phyloP scores from a whole-genome alignment of 2,888 invertebrate species.

The Acanthosepion pharaonis region DNA sequence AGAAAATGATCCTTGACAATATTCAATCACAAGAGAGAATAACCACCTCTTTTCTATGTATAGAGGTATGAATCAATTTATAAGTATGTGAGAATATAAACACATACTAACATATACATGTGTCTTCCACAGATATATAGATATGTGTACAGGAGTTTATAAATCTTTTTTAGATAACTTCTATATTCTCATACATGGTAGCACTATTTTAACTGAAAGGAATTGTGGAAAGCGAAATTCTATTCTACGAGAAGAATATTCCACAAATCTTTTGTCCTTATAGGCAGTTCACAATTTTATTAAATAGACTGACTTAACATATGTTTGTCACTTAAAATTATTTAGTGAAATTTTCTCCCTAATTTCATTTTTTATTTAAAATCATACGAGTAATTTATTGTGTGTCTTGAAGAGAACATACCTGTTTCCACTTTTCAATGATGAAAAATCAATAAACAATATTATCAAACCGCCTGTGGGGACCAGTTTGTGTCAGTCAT shows the following conservation, averaged over 20 bases:
- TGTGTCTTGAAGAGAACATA: background rate
- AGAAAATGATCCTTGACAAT: too few species aligned
- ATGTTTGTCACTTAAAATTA: background rate
- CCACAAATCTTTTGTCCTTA: background rate
- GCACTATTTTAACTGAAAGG: background rate
- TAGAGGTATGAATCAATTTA: too few species aligned
- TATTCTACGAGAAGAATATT: background rate
- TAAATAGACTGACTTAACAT: background rate
- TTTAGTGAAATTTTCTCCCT: background rate
- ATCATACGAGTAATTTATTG: conserved; percentile 9
- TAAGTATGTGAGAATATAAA: background rate
- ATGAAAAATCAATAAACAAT: background rate
- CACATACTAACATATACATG: background rate
- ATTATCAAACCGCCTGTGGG: background rate
- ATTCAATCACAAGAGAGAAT: too few species aligned
- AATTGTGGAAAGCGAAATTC: background rate
- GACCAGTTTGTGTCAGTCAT: background rate
- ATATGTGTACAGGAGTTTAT: too few species aligned
- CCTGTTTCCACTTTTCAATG: background rate
- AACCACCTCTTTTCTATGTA: too few species aligned
- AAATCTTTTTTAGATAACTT: background rate
- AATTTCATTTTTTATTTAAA: background rate
- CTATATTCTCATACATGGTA: background rate
- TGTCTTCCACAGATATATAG: too few species aligned
- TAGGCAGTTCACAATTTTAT: background rate